A percentile compares a stretch with the other conserved stretches of the same genome.
These are phyloP conservation scores for Nyleta sp. DNA, from an alignment of 2,888 invertebrate species.

Conservation along the genomic window DNA sequence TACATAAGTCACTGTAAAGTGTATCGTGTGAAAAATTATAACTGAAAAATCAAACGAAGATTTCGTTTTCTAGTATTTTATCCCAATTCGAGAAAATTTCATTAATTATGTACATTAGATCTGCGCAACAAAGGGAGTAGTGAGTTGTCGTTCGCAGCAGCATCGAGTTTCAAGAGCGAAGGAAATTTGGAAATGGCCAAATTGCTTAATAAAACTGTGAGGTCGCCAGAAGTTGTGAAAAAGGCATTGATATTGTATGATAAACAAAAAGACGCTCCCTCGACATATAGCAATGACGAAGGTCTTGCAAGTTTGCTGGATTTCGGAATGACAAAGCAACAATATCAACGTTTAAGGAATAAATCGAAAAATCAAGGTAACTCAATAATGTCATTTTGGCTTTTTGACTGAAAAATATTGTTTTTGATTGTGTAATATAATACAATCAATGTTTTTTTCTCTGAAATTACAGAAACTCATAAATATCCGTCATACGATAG, in stretches of 20 bases:
- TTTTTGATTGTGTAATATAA: not conserved
- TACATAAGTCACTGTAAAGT: too few relatives aligned
- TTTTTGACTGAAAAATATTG: not conserved
- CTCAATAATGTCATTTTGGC: not conserved
- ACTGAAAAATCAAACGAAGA: too few relatives aligned
- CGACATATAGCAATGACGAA: not conserved
- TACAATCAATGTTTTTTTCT: not conserved
- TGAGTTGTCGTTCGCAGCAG: constrained; percentile 26
- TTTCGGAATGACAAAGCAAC: not conserved
- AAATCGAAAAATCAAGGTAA: constrained; percentile 10
- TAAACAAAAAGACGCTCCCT: constrained; percentile 10
- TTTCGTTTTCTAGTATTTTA: too few relatives aligned
- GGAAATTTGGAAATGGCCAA: constrained; percentile 14
- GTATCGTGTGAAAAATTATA: too few relatives aligned
- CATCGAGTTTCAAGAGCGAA: constrained; percentile 11
- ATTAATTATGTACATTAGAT: too few relatives aligned
- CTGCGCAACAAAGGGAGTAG: constrained; percentile 15
- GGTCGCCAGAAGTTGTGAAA: not conserved
- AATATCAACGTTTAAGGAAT: constrained; percentile 1
- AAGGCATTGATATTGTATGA: not conserved
- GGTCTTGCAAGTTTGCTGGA: not conserved
- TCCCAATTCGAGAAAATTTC: too few relatives aligned
- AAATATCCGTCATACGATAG: not conserved
- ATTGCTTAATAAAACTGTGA: not conserved
- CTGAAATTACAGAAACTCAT: not conserved